A percentile compares a stretch with the other conserved stretches of the same genome.
These are phyloP conservation scores for Mandrillus leucophaeus DNA, from an alignment of 2,113 vertebrate species.

Conservation along the genomic window DNA sequence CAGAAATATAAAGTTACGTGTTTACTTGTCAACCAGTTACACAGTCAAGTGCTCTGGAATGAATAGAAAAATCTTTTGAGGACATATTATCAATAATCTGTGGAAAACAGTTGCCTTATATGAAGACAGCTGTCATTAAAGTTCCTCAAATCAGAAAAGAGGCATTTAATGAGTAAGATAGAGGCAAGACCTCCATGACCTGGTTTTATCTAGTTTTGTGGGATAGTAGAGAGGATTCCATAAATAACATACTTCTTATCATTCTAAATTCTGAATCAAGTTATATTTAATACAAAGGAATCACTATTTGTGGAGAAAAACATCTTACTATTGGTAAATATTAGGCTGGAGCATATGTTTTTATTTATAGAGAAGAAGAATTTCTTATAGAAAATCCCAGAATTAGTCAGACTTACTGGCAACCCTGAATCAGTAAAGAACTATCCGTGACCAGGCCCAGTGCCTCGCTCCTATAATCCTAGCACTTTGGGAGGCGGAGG, in stretches of 20 bases:
- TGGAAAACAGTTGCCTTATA: neutral
- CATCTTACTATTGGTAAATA: neutral
- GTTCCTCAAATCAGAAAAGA: neutral
- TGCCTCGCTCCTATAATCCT: too few relatives aligned
- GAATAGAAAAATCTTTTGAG: neutral
- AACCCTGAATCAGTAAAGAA: neutral
- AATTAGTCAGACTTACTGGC: neutral
- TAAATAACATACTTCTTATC: neutral
- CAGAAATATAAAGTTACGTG: neutral
- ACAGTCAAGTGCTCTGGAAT: neutral
- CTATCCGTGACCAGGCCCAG: rapidly evolving
- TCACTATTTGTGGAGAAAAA: neutral
- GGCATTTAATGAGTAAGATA: neutral
- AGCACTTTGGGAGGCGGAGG: too few relatives aligned
- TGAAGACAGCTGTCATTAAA: neutral
- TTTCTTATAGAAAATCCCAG: neutral
- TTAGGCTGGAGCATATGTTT: neutral
- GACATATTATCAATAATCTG: neutral
- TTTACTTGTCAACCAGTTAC: neutral
- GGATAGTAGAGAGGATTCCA: neutral
- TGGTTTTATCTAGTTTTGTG: neutral
- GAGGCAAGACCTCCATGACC: neutral
- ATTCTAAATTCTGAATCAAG: neutral
- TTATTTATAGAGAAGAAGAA: neutral
- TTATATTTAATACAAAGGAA: neutral